Percentiles rank a stretch among this genome's conserved stretches.
These are phyloP conservation scores for Drosophila flavopinicola DNA, from an alignment of 2,888 invertebrate genomes.

Conservation along the genomic window DNA sequence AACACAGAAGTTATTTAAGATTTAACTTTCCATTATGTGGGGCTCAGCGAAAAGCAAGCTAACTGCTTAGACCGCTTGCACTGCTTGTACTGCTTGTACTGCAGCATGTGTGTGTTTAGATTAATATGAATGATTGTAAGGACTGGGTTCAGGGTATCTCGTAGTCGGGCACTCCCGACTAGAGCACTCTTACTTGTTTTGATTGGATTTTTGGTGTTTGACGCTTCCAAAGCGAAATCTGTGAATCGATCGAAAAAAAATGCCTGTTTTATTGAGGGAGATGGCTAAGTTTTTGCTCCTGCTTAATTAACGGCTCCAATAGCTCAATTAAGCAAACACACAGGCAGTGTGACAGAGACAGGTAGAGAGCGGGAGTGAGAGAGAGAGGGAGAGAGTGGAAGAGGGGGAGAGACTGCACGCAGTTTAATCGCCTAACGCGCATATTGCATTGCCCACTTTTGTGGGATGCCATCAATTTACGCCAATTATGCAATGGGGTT, in stretches of 20 bases:
- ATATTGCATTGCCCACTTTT: slow-evolving; percentile 48
- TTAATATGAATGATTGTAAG: no score
- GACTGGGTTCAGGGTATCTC: no score
- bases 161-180: no score
- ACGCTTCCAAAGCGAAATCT: slow-evolving; percentile 6
- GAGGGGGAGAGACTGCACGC: slow-evolving; percentile 1
- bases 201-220: slow-evolving; percentile 28
- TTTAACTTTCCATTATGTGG: no score
- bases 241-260: slow-evolving; percentile 6
- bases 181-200: no score
- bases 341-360: not conserved
- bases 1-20: no score
- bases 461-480: slow-evolving; percentile 42
- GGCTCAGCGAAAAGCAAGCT: no score
- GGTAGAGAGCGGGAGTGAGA: not conserved
- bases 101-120: no score
- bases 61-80: no score
- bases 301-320: slow-evolving; percentile 55
- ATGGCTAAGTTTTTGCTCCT: slow-evolving; percentile 17
- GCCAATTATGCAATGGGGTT: slow-evolving; percentile 49
- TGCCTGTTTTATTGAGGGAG: slow-evolving; percentile 8
- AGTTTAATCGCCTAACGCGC: slow-evolving; percentile 27
- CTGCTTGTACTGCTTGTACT: no score
- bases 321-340: slow-evolving; percentile 30
- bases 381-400: not conserved